Evolutionary conservation across 2,888 invertebrate genomes (phyloP).

Genomic region (Ypsolopha sequella): DNA sequence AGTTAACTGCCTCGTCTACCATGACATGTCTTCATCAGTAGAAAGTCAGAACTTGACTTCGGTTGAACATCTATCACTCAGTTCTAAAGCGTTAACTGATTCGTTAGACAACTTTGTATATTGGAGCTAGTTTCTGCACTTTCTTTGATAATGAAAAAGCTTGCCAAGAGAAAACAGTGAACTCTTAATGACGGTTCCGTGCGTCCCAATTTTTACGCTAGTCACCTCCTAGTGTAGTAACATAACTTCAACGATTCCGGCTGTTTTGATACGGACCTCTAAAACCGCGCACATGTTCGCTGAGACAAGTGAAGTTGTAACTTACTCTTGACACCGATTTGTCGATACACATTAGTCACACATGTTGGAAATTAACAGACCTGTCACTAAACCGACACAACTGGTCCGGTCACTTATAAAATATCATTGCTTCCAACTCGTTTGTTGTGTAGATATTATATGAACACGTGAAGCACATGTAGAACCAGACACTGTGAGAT

Average conservation of each 20-base stretch:
- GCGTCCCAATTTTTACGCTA: too few species aligned
- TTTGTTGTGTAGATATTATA: too few species aligned
- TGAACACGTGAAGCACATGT: too few species aligned
- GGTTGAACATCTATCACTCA: neutral
- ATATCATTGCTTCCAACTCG: too few species aligned
- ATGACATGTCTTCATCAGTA: neutral
- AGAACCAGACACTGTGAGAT: too few species aligned
- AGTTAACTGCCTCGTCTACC: neutral
- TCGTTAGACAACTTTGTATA: neutral
- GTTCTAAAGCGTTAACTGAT: neutral
- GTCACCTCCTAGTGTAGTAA: too few species aligned
- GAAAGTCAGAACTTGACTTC: neutral
- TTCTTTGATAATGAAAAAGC: neutral
- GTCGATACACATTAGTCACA: neutral
- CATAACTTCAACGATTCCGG: too few species aligned
- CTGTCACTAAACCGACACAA: too few species aligned
- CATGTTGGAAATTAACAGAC: neutral
- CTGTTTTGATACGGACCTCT: too few species aligned
- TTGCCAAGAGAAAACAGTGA: neutral
- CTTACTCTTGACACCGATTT: conserved; percentile 1
- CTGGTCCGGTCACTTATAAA: too few species aligned
- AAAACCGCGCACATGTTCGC: neutral
- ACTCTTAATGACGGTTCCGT: too few species aligned
- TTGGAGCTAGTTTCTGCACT: neutral
- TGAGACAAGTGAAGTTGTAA: neutral